Conservation (phyloP, 1,140 invertebrate species). For the Cardiocondyla obscurior region DNA sequence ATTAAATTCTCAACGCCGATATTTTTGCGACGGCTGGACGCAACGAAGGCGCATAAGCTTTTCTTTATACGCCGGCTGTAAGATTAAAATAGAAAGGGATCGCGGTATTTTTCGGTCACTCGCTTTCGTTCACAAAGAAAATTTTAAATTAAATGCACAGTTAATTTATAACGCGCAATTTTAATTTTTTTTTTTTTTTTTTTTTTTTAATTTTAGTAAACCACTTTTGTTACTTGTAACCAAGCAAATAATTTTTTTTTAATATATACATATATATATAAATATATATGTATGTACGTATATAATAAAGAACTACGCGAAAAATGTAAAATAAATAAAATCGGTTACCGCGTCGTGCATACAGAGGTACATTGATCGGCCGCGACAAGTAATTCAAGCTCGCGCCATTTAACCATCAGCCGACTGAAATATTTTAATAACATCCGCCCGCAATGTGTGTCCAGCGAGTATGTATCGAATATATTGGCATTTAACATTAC, state of each 20-base stretch:
- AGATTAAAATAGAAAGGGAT: too few relatives aligned
- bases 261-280: too few relatives aligned
- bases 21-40: neutral
- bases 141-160: neutral
- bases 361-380: constrained; percentile 38
- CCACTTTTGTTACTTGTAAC: neutral
- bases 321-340: constrained; percentile 46
- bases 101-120: too few relatives aligned
- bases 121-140: neutral
- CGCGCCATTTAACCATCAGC: constrained; percentile 53
- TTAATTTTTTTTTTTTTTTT: neutral
- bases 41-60: neutral
- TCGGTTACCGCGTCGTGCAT: neutral
- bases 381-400: constrained; percentile 53
- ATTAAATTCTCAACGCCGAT: constrained; percentile 12
- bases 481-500: constrained; percentile 56
- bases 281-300: too few relatives aligned
- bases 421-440: constrained; percentile 58
- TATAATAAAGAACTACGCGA: constrained; percentile 13
- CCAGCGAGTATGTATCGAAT: constrained; percentile 40
- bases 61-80: neutral
- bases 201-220: too few relatives aligned
- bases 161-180: neutral
- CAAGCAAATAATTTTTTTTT: too few relatives aligned
- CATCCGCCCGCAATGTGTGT: constrained; percentile 52